Percentiles rank a stretch among this genome's conserved stretches.
phyloP scores from a whole-genome alignment of 2,113 vertebrate species.

The zebrafish (Danio rerio) region GRCz12tu NC_133192.1:48715001-48715500 shows the following conservation, averaged over 20 bases:
- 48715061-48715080: conserved; percentile 56
- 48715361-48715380: conserved; percentile 42
- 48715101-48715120: conserved; percentile 28
- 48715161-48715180: conserved; percentile 49
- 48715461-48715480: conserved; percentile 25
- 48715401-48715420: conserved; percentile 45
- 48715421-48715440: conserved; percentile 52
- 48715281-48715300: conserved; percentile 66
- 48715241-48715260: conserved; percentile 63
- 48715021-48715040: conserved; percentile 4
- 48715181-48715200: conserved; percentile 43
- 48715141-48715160: conserved; percentile 25
- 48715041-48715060: conserved; percentile 60
- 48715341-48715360: conserved; percentile 40
- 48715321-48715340: conserved; percentile 25
- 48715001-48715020: conserved; percentile 17
- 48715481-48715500: conserved; percentile 24
- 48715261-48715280: conserved; percentile 64
- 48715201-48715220: conserved; percentile 44
- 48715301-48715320: conserved; percentile 63
- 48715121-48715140: conserved; percentile 32
- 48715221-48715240: conserved; percentile 57
- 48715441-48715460: conserved; percentile 49
- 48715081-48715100: conserved; percentile 35
- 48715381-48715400: conserved; percentile 47